Conservation (phyloP, 1,140 invertebrate species). For the Teleogryllus occipitalis region DNA sequence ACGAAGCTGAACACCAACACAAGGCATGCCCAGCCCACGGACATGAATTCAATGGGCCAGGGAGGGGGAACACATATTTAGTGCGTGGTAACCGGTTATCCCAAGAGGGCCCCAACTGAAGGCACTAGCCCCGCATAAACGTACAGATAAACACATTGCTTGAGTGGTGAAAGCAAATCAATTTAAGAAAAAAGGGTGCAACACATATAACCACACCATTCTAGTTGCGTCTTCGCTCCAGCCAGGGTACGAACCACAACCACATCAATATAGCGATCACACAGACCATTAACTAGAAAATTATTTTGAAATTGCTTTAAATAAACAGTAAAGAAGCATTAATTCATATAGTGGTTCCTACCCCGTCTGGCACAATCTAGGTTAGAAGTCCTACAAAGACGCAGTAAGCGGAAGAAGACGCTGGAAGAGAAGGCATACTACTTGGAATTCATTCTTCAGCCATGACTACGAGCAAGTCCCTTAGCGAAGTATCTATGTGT, state of each 20-base stretch:
- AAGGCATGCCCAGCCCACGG: neutral
- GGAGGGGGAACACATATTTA: neutral
- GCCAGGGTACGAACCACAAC: too few species aligned
- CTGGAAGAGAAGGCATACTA: neutral
- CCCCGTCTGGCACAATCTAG: too few species aligned
- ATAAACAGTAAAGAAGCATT: too few species aligned
- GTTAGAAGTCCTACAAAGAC: too few species aligned
- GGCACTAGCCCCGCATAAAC: neutral
- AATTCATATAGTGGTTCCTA: too few species aligned
- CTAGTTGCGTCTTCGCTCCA: neutral
- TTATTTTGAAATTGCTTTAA: too few species aligned
- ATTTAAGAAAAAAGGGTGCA: neutral
- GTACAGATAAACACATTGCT: neutral
- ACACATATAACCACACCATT: constrained; percentile 1
- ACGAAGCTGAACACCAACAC: neutral
- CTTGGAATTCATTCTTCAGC: neutral
- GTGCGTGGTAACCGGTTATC: neutral
- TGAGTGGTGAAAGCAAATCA: neutral
- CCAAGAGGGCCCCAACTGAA: neutral
- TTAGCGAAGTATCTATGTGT: too few species aligned
- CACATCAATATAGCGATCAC: too few species aligned
- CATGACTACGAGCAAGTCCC: neutral
- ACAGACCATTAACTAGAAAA: too few species aligned
- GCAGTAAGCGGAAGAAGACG: neutral
- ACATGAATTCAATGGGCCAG: neutral